phyloP scores from a whole-genome alignment of 2,888 invertebrate species.

The Tineola bisselliella region DNA sequence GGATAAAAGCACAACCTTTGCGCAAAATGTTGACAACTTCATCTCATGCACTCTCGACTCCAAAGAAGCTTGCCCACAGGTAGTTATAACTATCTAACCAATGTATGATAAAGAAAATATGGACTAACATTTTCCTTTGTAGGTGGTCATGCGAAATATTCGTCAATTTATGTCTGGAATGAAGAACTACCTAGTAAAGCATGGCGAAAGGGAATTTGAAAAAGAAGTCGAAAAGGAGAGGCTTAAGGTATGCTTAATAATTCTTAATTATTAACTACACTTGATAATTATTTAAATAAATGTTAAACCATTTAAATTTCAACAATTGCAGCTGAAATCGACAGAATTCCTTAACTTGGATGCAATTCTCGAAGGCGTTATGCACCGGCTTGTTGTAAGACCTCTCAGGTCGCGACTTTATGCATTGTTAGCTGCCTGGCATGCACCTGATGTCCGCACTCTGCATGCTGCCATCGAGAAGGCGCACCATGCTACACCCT shows the following conservation, averaged over 20 bases:
- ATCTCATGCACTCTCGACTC: slow-evolving; percentile 92
- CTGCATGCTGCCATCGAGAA: slow-evolving; percentile 77
- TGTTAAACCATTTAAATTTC: too few species aligned
- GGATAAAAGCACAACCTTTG: slow-evolving; percentile 89
- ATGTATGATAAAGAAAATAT: neutral
- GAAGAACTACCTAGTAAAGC: slow-evolving; percentile 97
- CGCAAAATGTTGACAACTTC: slow-evolving; percentile 92
- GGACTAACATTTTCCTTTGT: neutral
- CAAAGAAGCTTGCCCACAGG: slow-evolving; percentile 85
- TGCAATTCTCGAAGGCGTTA: slow-evolving; percentile 92
- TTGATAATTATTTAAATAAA: neutral
- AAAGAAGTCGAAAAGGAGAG: slow-evolving; percentile 89
- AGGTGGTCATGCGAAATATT: slow-evolving; percentile 88
- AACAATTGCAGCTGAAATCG: slow-evolving; percentile 73
- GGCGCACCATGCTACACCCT: slow-evolving; percentile 73
- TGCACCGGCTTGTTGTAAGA: slow-evolving; percentile 89
- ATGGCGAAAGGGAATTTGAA: slow-evolving; percentile 93
- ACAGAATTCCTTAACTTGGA: slow-evolving; percentile 96
- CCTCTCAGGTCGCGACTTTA: slow-evolving; percentile 88
- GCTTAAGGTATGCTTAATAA: slow-evolving; percentile 67
- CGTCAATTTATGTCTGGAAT: slow-evolving; percentile 98
- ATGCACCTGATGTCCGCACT: slow-evolving; percentile 80
- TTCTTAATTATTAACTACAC: neutral
- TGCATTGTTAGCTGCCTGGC: slow-evolving; percentile 87
- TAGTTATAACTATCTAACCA: slow-evolving; percentile 21